These are phyloP conservation scores for Meta bourneti DNA, from an alignment of 2,888 invertebrate genomes.

Conservation along the genomic window DNA sequence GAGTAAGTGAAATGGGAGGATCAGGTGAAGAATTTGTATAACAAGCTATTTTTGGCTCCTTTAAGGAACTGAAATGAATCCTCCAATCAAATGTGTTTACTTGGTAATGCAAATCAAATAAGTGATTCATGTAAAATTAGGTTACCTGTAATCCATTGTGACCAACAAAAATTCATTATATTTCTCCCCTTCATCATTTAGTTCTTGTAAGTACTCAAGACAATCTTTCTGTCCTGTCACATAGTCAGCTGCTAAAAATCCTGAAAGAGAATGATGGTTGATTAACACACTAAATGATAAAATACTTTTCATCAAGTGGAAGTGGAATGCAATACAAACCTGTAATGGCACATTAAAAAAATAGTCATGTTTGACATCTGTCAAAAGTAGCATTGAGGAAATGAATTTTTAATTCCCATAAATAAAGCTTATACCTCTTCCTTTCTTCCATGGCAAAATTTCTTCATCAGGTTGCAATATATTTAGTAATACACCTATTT, in stretches of 20 bases:
- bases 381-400: no score
- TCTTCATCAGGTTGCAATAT: conserved; percentile 82
- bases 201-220: conserved; percentile 83
- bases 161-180: conserved; percentile 89
- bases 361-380: not conserved
- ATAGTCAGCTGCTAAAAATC: conserved; percentile 86
- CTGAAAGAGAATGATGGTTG: conserved; percentile 80
- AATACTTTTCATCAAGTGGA: not conserved
- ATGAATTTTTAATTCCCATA: not conserved
- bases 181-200: conserved; percentile 83
- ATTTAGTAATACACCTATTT: conserved; percentile 87
- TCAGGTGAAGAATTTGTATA: conserved; percentile 40
- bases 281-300: not conserved
- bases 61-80: conserved; percentile 42
- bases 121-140: not conserved
- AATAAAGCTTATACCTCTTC: conserved; percentile 79
- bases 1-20: conserved; percentile 22
- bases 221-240: conserved; percentile 82
- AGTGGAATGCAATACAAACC: no score
- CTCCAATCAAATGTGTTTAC: not conserved
- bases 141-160: conserved; percentile 84
- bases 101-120: not conserved
- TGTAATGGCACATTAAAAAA: no score
- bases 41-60: conserved; percentile 50
- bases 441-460: conserved; percentile 78